A percentile compares a stretch with the other conserved stretches of the same genome.
phyloP scores from a whole-genome alignment of 2,888 invertebrate genomes.

The Halocaridina rubra region DNA sequence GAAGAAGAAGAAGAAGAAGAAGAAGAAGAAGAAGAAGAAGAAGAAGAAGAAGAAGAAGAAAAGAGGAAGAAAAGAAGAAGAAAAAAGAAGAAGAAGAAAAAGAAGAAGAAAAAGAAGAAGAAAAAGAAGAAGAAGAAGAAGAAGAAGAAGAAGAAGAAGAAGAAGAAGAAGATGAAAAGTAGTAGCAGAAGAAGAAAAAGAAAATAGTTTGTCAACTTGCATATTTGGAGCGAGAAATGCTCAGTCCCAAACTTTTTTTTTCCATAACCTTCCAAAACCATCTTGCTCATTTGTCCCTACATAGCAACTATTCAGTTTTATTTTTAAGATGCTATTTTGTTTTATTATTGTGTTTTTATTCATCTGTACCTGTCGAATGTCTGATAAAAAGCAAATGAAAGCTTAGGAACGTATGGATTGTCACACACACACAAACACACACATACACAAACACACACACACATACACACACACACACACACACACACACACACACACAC shows the following conservation, averaged over 20 bases:
- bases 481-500: background rate
- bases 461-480: background rate
- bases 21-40: background rate
- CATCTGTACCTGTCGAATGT: background rate
- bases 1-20: background rate
- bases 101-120: background rate
- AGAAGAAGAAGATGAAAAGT: background rate
- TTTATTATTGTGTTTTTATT: background rate
- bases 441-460: too few relatives aligned
- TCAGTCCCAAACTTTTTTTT: too few relatives aligned
- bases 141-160: background rate
- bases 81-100: background rate
- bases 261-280: too few relatives aligned
- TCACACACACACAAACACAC: too few relatives aligned
- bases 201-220: background rate
- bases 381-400: background rate
- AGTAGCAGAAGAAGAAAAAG: too few relatives aligned
- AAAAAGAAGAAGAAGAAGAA: background rate
- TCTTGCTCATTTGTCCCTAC: too few relatives aligned
- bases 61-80: background rate
- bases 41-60: background rate
- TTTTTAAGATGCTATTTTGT: background rate
- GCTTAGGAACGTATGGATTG: background rate
- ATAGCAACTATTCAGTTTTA: too few relatives aligned
- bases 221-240: background rate